These are phyloP conservation scores for Sinocyclocheilus anshuiensis DNA, from an alignment of 2,113 vertebrate genomes.

Conservation along the genomic window DNA sequence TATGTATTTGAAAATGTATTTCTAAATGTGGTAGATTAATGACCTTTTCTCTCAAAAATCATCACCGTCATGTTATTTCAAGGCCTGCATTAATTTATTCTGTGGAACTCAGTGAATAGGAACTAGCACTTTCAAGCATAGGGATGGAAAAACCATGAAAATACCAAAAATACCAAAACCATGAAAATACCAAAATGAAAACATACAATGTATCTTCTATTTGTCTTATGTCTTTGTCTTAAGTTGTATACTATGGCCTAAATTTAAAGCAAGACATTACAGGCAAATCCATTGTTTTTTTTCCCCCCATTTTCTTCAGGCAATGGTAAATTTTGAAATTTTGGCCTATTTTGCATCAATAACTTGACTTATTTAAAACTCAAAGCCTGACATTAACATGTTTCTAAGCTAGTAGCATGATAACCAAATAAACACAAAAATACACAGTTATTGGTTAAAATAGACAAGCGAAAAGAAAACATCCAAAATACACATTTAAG, in stretches of 20 bases:
- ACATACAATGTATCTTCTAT: background rate
- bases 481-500: background rate
- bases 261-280: background rate
- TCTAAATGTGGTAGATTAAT: background rate
- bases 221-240: background rate
- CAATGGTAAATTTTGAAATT: background rate
- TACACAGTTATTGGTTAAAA: too few relatives aligned
- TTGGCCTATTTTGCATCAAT: background rate
- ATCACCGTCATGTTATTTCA: background rate
- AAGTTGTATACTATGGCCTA: background rate
- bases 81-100: background rate
- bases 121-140: background rate
- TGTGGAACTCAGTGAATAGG: background rate
- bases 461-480: background rate
- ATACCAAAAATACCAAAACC: background rate
- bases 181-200: background rate
- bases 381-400: background rate
- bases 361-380: background rate
- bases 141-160: too few relatives aligned
- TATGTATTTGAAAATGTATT: background rate
- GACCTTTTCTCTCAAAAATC: background rate
- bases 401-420: too few relatives aligned
- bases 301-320: background rate
- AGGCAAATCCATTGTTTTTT: background rate
- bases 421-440: too few relatives aligned